Evolutionary conservation across 2,113 vertebrate species (phyloP).

Genomic region (Xyrauchen texanus): DNA sequence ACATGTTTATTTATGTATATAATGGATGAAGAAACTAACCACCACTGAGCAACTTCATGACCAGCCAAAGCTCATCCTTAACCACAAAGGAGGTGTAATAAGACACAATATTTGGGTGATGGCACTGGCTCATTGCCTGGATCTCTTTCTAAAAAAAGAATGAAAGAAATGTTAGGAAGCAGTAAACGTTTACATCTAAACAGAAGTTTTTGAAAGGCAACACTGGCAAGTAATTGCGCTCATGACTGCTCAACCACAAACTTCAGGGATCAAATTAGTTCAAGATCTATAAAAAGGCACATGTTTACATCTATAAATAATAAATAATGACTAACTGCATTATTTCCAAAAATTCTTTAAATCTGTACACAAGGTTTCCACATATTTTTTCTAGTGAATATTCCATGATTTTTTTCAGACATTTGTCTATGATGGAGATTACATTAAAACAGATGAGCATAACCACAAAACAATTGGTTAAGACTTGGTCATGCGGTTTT

Average conservation of each 20-base stretch:
- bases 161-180: background rate
- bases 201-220: background rate
- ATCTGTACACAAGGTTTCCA: background rate
- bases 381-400: too few species aligned
- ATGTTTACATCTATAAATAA: too few species aligned
- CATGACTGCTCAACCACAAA: background rate
- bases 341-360: background rate
- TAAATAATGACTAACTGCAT: background rate
- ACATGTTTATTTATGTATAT: too few species aligned
- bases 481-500: too few species aligned
- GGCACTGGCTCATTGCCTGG: conserved; percentile 94
- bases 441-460: too few species aligned
- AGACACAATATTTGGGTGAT: conserved; percentile 96
- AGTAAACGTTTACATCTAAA: background rate
- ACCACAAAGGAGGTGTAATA: conserved; percentile 98
- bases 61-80: conserved; percentile 97
- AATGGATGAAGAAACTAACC: conserved; percentile 71
- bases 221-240: background rate
- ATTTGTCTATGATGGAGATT: too few species aligned
- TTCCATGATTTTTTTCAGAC: too few species aligned
- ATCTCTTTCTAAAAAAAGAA: conserved; percentile 83
- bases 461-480: too few species aligned
- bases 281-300: background rate
- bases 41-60: conserved; percentile 95
- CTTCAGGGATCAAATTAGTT: background rate